phyloP scores from a whole-genome alignment of 2,113 vertebrate genomes.

The Cololabis saira region DNA sequence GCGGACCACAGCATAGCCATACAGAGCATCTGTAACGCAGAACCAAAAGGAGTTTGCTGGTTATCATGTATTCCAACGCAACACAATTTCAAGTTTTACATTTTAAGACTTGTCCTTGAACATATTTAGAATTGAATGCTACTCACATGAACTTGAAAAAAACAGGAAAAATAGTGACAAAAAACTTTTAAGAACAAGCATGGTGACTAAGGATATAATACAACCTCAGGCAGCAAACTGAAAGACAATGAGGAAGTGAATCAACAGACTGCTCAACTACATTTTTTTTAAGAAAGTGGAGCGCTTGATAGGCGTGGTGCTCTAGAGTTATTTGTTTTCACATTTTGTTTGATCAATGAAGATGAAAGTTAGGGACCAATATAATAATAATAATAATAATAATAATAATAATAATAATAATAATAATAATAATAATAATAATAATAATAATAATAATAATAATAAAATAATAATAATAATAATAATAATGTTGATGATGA shows the following conservation, averaged over 20 bases:
- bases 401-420: too few species aligned
- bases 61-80: too few species aligned
- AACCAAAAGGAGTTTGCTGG: not conserved
- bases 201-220: not conserved
- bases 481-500: too few species aligned
- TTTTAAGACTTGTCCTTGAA: too few species aligned
- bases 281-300: not conserved
- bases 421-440: too few species aligned
- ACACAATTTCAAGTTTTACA: too few species aligned
- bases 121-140: not conserved
- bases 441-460: too few species aligned
- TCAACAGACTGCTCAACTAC: accelerated
- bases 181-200: not conserved
- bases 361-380: too few species aligned
- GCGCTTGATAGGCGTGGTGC: not conserved
- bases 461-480: too few species aligned
- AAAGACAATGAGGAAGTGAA: slow-evolving; percentile 4
- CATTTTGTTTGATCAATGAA: too few species aligned
- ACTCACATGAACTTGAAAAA: not conserved
- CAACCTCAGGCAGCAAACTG: too few species aligned
- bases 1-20: accelerated
- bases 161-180: not conserved
- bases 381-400: too few species aligned
- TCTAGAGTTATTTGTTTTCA: not conserved
- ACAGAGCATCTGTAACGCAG: slow-evolving; percentile 41